Evolutionary conservation across 2,797 vertebrate species (phyloP), one percentile per base, ranked within the genome.

Genomic region (Natrix natrix): DNA sequence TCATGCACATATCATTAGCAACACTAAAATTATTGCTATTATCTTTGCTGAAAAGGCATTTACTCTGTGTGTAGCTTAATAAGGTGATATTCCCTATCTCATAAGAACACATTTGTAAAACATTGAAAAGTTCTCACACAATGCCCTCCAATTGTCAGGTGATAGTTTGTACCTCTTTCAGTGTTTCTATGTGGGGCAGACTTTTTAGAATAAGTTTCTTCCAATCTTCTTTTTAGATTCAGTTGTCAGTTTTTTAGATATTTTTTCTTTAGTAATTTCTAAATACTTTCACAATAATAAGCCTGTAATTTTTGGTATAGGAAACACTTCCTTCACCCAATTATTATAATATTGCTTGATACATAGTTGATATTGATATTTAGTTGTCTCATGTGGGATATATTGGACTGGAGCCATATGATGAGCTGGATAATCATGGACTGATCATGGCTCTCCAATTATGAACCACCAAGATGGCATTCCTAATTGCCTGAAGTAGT

Each of bases 51-150:
- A 48, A 57, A 17, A 2, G 14, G 91, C 83, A 12, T 32, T 86
- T 94, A 37, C 59, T 2, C 0, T n/a, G 63, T 92, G 24, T 20
- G 52, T 89, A 24, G 10, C 32, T 88, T 78, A 63, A 90, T 91
- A 91, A 54, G 69, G 87, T 56, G 54, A 48, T 55, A 57, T 87
- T 61, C 14, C 8, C 37, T 88, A 63, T 26, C n/a, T 83, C 56
- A 89, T 26, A 89, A 17, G n/a, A 54, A 52, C 8, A 10, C 1
- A 37, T n/a, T 60, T 92, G 89, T 92, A 92, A 91, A 8, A 22
- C 55, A 91, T 88, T 20, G 52, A 74, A 95, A 94, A 59, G 43
- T 93, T 91, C 93, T 10, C 13, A 92, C 17, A 74, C 90, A 1
- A 5, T 55, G 0, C 0, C 55, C 8, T 0, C 63, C 2, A 93